A percentile compares a stretch with the other conserved stretches of the same genome.
Conservation (phyloP, 2,797 vertebrate species). For the Cygnus olor region DNA sequence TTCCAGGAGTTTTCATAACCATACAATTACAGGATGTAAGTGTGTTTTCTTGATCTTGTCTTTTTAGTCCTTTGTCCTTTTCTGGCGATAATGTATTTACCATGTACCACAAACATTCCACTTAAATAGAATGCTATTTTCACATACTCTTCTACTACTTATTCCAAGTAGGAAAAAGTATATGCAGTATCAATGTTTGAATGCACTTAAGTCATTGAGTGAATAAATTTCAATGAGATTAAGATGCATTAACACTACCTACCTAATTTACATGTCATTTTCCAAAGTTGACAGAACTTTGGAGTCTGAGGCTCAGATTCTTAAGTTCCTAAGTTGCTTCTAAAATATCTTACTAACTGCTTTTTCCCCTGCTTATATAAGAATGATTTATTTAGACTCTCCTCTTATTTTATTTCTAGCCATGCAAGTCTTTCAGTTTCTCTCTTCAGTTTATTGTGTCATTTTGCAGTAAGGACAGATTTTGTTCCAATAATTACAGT, state of each 20-base stretch:
- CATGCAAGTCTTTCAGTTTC: background rate
- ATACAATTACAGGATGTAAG: background rate
- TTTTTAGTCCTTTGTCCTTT: background rate
- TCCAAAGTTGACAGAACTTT: background rate
- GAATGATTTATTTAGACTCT: background rate
- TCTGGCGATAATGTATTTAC: background rate
- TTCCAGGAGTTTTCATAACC: background rate
- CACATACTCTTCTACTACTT: background rate
- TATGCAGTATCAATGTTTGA: background rate
- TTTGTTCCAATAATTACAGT: background rate
- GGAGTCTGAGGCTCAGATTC: background rate
- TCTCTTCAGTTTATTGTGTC: background rate
- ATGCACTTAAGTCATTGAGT: background rate
- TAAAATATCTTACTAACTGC: background rate
- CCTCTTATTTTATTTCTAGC: background rate
- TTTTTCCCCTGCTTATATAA: background rate
- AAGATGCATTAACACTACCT: background rate
- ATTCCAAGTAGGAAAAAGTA: background rate
- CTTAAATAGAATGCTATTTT: background rate
- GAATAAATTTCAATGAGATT: background rate
- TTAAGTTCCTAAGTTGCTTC: background rate
- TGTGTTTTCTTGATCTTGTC: background rate
- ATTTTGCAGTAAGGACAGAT: background rate
- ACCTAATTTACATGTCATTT: background rate
- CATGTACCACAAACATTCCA: background rate